Evolutionary conservation across 1,140 invertebrate genomes (phyloP).

Genomic region (Phenacoccus solenopsis): DNA sequence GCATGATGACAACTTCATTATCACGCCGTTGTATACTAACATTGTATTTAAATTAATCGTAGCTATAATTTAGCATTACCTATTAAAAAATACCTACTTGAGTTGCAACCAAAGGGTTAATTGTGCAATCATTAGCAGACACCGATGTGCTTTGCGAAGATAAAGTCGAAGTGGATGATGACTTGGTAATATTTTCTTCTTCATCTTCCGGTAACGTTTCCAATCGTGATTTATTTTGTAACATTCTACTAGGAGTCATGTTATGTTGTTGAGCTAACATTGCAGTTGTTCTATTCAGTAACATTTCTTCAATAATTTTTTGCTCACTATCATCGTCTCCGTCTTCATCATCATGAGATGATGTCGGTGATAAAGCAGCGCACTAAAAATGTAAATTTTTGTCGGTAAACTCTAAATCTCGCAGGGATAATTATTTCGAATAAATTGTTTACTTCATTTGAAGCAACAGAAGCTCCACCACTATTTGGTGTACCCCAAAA

Average conservation of each 20-base stretch:
- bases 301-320: constrained; percentile 4
- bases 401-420: too few relatives aligned
- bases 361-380: not conserved
- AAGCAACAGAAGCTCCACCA: constrained; percentile 36
- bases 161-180: not conserved
- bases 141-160: not conserved
- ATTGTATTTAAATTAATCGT: too few relatives aligned
- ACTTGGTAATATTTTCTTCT: constrained; percentile 6
- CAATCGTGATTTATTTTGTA: not conserved
- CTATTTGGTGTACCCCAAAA: constrained; percentile 75
- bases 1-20: not conserved
- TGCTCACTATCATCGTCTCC: not conserved
- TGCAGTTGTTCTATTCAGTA: not conserved
- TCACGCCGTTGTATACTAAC: too few relatives aligned
- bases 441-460: constrained; percentile 8
- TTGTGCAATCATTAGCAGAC: not conserved
- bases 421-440: not conserved
- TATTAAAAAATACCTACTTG: not conserved
- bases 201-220: not conserved
- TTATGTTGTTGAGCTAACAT: constrained; percentile 9
- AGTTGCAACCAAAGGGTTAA: not conserved
- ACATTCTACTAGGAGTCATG: not conserved
- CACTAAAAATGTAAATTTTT: not conserved
- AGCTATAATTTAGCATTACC: too few relatives aligned
- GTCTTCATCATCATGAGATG: constrained; percentile 7